Base-by-base conservation (phyloP, 2,113 vertebrate genomes). In the Plotosus lineatus region DNA sequence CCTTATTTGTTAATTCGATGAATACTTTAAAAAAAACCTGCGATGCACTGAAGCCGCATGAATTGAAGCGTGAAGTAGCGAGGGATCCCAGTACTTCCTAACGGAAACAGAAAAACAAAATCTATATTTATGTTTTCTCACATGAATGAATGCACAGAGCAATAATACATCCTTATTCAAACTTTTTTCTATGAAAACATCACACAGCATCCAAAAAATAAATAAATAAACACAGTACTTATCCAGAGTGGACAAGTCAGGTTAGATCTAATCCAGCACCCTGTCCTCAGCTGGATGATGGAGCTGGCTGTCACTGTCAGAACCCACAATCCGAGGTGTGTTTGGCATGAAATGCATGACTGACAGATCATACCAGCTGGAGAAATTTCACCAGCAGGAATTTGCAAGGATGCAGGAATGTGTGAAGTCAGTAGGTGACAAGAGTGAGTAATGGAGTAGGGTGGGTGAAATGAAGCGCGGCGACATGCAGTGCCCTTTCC, bases 381-480 rank as follows among this genome's bases (percentile, higher is more conserved):
- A 60, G 11, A 31, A 48, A 55, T 23, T 78, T 48, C 66, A 78
- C 44, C 50, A 40, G 28, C 38, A 53, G 73, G 68, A 61, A 78
- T 65, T 26, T 46, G 58, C 38, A 28, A 65, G 77, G 38, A 68
- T 8, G 26, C 68, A 72, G 55, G 33, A 77, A 78, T 53, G 71
- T 83, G 76, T 80, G 38, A 79, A 58, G 85, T 42, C 84, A 69
- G 84, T 17, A 73, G 77, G 78, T 86, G 87, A 87, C 82, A 88
- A 48, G 82, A 82, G n/a, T 90, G 89, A 88, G 78, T 87, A 85
- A 90, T 89, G 88, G 77, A 75, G 73, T 75, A 48, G 33, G 75
- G 73, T 81, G 84, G 78, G 86, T 77, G 77, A 78, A 86, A 85
- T 87, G 77, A 89, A 86, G 77, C 85, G 77, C 85, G 82, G 84